phyloP scores from a whole-genome alignment of 2,113 vertebrate genomes.

The Ploceus nigricollis region DNA sequence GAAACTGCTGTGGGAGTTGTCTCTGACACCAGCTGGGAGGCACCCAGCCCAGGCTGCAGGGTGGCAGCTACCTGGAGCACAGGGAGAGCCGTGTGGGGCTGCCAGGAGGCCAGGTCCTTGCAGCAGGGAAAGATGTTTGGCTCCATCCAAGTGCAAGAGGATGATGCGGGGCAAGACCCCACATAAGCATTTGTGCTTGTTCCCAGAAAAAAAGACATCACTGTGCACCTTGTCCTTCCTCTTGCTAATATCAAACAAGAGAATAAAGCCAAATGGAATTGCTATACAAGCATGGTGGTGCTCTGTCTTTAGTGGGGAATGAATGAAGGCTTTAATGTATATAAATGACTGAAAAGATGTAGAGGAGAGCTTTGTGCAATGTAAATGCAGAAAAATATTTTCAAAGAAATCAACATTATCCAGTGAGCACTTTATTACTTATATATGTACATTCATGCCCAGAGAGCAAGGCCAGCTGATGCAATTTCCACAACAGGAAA shows the following conservation, averaged over 20 bases:
- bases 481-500: neutral
- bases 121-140: fast-evolving
- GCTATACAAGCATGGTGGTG: fast-evolving
- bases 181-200: neutral
- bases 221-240: neutral
- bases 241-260: neutral
- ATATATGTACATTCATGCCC: neutral
- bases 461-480: neutral
- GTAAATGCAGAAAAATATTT: neutral
- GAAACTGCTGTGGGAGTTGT: neutral
- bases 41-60: neutral
- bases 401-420: neutral
- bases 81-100: fast-evolving
- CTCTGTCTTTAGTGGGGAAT: neutral
- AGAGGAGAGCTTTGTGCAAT: neutral
- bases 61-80: neutral
- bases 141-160: neutral
- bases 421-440: neutral
- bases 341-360: neutral
- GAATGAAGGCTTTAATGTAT: neutral
- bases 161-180: neutral
- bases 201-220: neutral
- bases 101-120: neutral
- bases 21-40: neutral
- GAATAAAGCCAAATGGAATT: neutral